Base-by-base conservation (phyloP, 2,113 vertebrate species). In the Dromiciops gliroides region DNA sequence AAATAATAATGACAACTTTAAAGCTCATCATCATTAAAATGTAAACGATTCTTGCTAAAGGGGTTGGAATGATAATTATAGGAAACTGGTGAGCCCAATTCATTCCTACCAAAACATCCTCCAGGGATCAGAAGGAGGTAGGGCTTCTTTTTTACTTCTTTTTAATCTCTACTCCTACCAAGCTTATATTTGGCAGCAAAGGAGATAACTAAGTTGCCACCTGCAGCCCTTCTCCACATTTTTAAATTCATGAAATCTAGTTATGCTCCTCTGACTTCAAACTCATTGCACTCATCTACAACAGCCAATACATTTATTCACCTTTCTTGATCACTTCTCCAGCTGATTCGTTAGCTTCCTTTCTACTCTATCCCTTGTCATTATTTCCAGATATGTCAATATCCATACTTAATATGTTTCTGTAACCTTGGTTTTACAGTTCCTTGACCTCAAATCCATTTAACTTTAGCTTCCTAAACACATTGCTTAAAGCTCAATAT, bases 1-100 rank as follows among this genome's bases (percentile, higher is more conserved):
- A 97, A 97, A 97, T 96, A 97, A 92, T 94, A 96, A 92, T 91
- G 91, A 75, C 93, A 94, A 94, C 75, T 91, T 94, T 75, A 96
- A 95, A 52, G 23, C 26, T 93, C 60, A 97, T 96, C 95, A 67
- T 91, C 49, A 96, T 90, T 97, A 95, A 93, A 89, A 95, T 94
- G 2, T 90, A 94, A 94, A 96, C 50, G 90, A 75, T 51, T 95
- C n/a, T 50, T 92, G 23, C 26, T 95, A 89, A 50, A 60, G 9
- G 93, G 37, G 47, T 91, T 96, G 95, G 50, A 95, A 94, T 95
- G 52, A 83, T 47, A 95, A 95, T 95, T 47, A 91, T 50, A 92
- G 94, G 11, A 90, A 92, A 95, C 48, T 60, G 93, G 91, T 89
- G 31, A 95, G 92, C 49, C 92, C 37, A 51, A 19, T 56, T 95